These are phyloP conservation scores for Phrynocephalus guinanensis DNA, from an alignment of 2,797 vertebrate species.

Conservation along the genomic window DNA sequence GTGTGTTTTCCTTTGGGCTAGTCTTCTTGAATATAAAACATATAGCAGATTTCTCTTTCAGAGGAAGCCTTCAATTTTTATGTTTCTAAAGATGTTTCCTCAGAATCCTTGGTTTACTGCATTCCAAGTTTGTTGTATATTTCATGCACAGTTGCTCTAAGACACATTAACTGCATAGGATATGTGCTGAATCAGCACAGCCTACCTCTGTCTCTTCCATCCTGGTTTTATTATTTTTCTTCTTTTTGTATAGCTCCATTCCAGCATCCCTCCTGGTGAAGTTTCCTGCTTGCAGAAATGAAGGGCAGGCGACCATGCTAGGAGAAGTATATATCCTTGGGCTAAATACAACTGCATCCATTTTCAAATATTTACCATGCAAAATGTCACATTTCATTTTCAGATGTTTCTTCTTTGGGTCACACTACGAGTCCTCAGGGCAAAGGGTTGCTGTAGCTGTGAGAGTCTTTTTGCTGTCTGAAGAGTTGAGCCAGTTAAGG, in stretches of 20 bases:
- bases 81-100: background rate
- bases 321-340: background rate
- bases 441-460: background rate
- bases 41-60: background rate
- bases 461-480: background rate
- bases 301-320: constrained; percentile 17
- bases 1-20: background rate
- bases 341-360: constrained; percentile 10
- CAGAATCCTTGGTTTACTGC: background rate
- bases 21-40: background rate
- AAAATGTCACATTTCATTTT: constrained; percentile 32
- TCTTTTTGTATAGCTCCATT: constrained; percentile 8
- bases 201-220: background rate
- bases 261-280: background rate
- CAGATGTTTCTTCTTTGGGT: constrained; percentile 10
- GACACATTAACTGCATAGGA: constrained; percentile 4
- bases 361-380: constrained; percentile 23
- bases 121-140: background rate
- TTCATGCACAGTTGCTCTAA: background rate
- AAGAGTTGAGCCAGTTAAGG: background rate
- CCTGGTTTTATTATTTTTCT: background rate
- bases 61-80: background rate
- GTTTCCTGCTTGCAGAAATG: constrained; percentile 13
- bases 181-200: constrained; percentile 24
- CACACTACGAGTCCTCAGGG: background rate